Base-by-base conservation (phyloP, 2,888 invertebrate species). In the Mechanitis messenoides region DNA sequence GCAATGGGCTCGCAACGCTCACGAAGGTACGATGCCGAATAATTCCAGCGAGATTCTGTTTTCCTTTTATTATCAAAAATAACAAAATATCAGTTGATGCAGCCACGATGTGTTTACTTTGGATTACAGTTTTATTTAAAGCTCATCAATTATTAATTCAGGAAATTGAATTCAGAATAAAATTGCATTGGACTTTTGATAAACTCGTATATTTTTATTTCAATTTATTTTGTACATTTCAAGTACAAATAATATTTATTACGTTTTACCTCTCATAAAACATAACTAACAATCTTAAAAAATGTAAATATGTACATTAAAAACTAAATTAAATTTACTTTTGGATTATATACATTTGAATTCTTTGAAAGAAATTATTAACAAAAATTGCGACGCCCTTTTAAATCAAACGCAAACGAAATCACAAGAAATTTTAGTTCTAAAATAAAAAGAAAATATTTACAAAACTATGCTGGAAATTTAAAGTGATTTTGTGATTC, bases 11-110 rank as follows among this genome's bases (percentile, higher is more conserved):
- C 45, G 38, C 45, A 58, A n/a, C 31, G 55, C 61, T 55, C 55
- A 50, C 47, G 35, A 31, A 50, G 50, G 50, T 50, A 3, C 31
- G 55, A 58, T 47, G 33, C 55, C 58, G 58, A 50, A 55, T 62
- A 62, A 58, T 62, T 58, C 50, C 58, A 54, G 45, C 33, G 35
- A 55, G 50, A 2, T 58, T 58, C 33, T 57, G 60, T 56, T 57
- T 57, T 55, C 60, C 53, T 63, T 63, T 59, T 53, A 53, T 62
- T 47, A 58, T 63, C 42, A 63, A 63, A 63, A 60, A 63, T 60
- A 55, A 63, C 57, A 63, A 53, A 45, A 58, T 58, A 53, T 56
- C 55, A 35, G 58, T 61, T 64, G 46, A 56, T 62, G 20, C 50
- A 11, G 47, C 45, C 46, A 58, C n/a, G 31, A 7, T 12, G 42